phyloP scores from a whole-genome alignment of 2,797 vertebrate genomes.

The Xenops minutus region DNA sequence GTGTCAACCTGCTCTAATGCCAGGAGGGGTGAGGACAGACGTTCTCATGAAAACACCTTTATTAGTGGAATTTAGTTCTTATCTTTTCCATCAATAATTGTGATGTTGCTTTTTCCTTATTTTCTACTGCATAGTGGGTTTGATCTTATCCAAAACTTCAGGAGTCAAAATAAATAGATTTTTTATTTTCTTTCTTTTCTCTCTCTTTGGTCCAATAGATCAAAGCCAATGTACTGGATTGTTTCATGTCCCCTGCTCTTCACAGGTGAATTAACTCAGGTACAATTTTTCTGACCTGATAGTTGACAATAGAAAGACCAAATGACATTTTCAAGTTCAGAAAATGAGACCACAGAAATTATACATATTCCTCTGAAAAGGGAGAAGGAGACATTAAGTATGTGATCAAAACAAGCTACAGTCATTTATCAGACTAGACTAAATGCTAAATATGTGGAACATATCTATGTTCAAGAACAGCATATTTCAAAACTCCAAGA shows the following conservation, averaged over 20 bases:
- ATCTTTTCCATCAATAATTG: not conserved
- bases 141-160: not conserved
- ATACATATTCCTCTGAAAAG: not conserved
- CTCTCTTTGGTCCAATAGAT: not conserved
- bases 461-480: not conserved
- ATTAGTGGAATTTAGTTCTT: not conserved
- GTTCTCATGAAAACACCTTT: not conserved
- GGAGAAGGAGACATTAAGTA: not conserved
- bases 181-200: not conserved
- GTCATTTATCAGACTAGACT: not conserved
- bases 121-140: not conserved
- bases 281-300: not conserved
- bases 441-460: not conserved
- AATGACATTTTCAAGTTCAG: not conserved
- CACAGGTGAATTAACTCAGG: not conserved
- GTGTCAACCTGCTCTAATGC: not conserved
- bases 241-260: not conserved
- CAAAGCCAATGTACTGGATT: not conserved
- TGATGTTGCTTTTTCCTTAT: not conserved
- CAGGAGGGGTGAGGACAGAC: not conserved
- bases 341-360: not conserved
- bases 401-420: not conserved
- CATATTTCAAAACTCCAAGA: not conserved
- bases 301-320: not conserved
- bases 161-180: not conserved